Conservation (phyloP, 92 coral and sea anemone genomes). For the Phenganax subtilis region DNA sequence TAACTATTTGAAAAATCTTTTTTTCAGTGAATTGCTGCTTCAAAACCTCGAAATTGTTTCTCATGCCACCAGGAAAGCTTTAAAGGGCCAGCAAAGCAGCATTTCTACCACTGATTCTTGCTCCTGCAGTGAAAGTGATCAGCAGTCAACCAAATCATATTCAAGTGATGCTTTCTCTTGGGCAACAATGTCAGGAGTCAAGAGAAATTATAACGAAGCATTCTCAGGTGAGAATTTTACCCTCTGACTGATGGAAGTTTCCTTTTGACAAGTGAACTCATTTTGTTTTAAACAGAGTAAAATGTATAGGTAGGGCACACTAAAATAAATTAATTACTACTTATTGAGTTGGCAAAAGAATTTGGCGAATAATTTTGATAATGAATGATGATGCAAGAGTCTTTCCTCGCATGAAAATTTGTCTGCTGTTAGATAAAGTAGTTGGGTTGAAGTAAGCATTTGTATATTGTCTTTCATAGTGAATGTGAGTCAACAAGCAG, state of each 20-base stretch:
- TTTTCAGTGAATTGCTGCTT: constrained; percentile 38
- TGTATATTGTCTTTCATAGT: too few species aligned
- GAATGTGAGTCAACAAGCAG: background rate
- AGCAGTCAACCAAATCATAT: constrained; percentile 1
- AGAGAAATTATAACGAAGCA: constrained; percentile 7
- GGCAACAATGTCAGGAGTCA: background rate
- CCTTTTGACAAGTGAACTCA: background rate
- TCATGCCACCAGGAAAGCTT: background rate
- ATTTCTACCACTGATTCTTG: constrained; percentile 27
- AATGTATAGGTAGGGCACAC: too few species aligned
- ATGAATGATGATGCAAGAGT: too few species aligned
- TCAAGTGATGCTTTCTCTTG: background rate
- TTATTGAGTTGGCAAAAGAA: too few species aligned
- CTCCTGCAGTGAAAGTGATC: constrained; percentile 37
- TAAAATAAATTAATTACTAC: too few species aligned
- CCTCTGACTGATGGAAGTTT: background rate
- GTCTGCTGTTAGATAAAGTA: too few species aligned
- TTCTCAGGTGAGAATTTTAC: constrained; percentile 4
- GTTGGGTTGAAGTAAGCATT: too few species aligned
- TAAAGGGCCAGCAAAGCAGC: too few species aligned
- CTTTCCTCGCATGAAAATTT: too few species aligned
- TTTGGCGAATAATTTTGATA: too few species aligned
- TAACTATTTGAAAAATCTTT: background rate
- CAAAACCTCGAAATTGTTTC: constrained; percentile 33
- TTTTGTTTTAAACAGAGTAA: too few species aligned